Evolutionary conservation across 2,113 vertebrate genomes (phyloP).

Genomic region (Mustela lutreola): DNA sequence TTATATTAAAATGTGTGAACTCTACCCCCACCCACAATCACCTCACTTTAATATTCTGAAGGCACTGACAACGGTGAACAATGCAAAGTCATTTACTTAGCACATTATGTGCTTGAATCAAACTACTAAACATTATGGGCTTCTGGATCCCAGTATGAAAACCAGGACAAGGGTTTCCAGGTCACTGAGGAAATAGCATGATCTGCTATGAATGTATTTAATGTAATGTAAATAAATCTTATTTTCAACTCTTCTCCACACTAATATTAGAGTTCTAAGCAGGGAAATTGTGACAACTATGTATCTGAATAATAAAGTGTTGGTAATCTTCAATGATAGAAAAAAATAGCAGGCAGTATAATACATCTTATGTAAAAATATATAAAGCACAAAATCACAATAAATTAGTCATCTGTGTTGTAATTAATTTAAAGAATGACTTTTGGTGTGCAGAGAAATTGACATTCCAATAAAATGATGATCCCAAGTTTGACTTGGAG

Average conservation of each 20-base stretch:
- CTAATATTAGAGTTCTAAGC: background rate
- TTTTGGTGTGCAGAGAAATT: background rate
- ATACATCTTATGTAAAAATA: background rate
- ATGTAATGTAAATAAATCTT: background rate
- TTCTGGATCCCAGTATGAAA: background rate
- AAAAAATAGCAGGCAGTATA: background rate
- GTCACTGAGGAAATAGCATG: background rate
- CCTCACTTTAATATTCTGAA: background rate
- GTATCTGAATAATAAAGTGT: background rate
- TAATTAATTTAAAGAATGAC: background rate
- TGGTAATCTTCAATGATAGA: background rate
- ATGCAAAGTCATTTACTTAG: background rate
- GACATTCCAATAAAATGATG: background rate
- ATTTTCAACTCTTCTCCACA: background rate
- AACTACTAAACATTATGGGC: background rate
- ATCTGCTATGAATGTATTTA: background rate
- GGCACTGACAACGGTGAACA: background rate
- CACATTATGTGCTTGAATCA: background rate
- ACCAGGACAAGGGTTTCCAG: background rate
- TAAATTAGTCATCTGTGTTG: background rate
- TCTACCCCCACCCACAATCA: background rate
- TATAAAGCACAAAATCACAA: constrained; percentile 18
- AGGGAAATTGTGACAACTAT: background rate
- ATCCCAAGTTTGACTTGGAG: background rate
- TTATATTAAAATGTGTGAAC: background rate